These are phyloP conservation scores for Lithobius niger DNA, from an alignment of 1,140 invertebrate species.

Conservation along the genomic window DNA sequence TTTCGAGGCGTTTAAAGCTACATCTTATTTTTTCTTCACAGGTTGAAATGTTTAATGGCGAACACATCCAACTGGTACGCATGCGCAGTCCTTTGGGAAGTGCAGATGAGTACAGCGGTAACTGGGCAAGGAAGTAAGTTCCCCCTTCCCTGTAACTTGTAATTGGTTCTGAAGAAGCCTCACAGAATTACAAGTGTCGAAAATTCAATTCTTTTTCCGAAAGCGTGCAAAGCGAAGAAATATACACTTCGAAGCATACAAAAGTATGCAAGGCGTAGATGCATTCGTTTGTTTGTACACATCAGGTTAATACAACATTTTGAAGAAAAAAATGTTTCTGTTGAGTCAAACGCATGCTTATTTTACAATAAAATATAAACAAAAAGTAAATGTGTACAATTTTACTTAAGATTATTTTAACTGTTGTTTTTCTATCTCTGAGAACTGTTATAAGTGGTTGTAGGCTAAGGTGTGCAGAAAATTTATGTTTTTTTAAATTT, in stretches of 20 bases:
- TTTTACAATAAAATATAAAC: background rate
- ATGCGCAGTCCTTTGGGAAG: conserved; percentile 54
- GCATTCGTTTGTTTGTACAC: background rate
- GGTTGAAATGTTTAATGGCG: conserved; percentile 57
- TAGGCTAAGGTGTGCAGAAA: background rate
- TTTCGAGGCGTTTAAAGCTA: too few species aligned
- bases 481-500: background rate
- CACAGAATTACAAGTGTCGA: background rate
- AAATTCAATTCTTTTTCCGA: background rate
- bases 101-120: conserved; percentile 51
- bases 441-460: background rate
- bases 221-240: background rate
- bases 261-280: background rate
- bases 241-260: background rate
- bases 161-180: too few species aligned
- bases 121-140: conserved; percentile 43
- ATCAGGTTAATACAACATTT: background rate
- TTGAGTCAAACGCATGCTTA: background rate
- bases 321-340: background rate
- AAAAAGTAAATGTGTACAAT: too few species aligned
- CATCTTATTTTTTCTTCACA: conserved; percentile 24
- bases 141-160: background rate
- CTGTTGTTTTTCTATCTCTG: background rate
- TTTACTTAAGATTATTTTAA: background rate
- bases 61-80: conserved; percentile 55